Evolutionary conservation across 1,140 invertebrate species (phyloP).

Genomic region (Drosophila nikananu): DNA sequence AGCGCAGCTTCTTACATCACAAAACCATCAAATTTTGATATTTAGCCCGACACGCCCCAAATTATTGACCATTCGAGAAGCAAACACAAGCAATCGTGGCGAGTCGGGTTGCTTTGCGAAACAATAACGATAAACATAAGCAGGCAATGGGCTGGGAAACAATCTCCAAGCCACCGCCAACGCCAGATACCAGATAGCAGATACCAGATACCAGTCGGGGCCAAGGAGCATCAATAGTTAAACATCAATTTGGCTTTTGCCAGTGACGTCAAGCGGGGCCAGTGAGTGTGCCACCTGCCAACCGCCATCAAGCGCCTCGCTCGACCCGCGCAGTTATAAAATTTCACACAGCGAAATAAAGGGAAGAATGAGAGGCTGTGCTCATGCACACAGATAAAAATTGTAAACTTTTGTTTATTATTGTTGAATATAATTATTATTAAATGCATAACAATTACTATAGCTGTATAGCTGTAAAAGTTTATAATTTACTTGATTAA

Average conservation of each 20-base stretch:
- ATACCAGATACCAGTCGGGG: slow-evolving; percentile 28
- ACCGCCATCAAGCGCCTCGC: slow-evolving; percentile 8
- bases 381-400: slow-evolving; percentile 2
- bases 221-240: slow-evolving; percentile 60
- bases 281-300: slow-evolving; percentile 33
- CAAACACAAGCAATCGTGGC: slow-evolving; percentile 10
- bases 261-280: slow-evolving; percentile 54
- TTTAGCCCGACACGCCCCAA: slow-evolving; percentile 41
- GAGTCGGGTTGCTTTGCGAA: slow-evolving; percentile 21
- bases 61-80: slow-evolving; percentile 42
- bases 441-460: neutral
- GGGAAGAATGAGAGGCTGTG: slow-evolving; percentile 22
- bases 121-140: slow-evolving; percentile 48
- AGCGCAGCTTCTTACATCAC: slow-evolving; percentile 39
- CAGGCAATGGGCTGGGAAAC: slow-evolving; percentile 24
- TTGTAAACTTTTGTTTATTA: no score
- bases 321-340: slow-evolving; percentile 44
- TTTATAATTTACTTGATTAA: no score
- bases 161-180: slow-evolving; percentile 8
- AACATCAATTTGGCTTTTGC: slow-evolving; percentile 54
- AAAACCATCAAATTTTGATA: slow-evolving; percentile 33
- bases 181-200: slow-evolving; percentile 14
- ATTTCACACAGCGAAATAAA: slow-evolving; percentile 41
- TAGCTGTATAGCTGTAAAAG: no score
- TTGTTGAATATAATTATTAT: no score